A percentile compares a stretch with the other conserved stretches of the same genome.
Evolutionary conservation across 2,113 vertebrate species (phyloP).

Genomic region (Microcebus lehilahytsara): DNA sequence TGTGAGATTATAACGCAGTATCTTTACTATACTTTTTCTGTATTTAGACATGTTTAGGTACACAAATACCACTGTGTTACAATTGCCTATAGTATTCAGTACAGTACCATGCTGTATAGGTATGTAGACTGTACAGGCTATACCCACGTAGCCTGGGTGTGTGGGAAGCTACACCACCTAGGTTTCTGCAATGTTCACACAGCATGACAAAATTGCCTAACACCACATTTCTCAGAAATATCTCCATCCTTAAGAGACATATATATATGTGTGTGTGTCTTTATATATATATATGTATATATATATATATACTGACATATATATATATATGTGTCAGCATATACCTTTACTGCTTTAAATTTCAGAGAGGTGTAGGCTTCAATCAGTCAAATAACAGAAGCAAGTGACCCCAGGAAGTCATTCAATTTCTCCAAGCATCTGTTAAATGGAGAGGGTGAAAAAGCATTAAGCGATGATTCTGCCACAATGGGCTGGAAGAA

Average conservation of each 20-base stretch:
- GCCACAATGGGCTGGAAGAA: neutral
- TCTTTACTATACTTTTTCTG: neutral
- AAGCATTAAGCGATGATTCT: neutral
- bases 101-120: no score
- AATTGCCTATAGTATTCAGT: neutral
- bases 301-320: no score
- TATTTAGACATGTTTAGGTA: neutral
- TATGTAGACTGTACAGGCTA: no score
- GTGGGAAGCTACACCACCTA: no score
- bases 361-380: neutral
- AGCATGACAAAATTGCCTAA: neutral
- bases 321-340: no score
- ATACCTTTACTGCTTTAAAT: neutral
- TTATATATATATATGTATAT: no score
- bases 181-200: no score
- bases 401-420: neutral
- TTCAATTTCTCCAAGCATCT: neutral
- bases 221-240: neutral
- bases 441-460: neutral
- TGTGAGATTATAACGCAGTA: neutral
- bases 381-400: neutral
- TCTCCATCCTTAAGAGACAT: neutral
- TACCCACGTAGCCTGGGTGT: no score
- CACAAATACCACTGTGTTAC: neutral
- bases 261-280: no score